Evolutionary conservation across 2,888 invertebrate species (phyloP).

Genomic region (Sussaba pulchella): DNA sequence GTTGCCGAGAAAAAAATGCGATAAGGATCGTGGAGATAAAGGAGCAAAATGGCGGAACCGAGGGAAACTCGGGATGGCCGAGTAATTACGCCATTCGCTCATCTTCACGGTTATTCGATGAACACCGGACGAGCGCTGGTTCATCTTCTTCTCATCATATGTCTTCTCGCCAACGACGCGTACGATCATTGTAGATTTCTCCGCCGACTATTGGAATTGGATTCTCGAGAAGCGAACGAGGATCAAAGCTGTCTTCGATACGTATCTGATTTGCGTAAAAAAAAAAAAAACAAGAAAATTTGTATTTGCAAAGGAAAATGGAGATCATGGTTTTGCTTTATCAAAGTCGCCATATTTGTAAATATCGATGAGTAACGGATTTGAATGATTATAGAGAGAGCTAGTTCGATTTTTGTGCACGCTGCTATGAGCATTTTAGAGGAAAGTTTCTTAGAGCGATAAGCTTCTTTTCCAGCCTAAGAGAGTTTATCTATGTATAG

Average conservation of each 20-base stretch:
- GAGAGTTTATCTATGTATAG: slow-evolving; percentile 1
- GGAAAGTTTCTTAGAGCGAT: slow-evolving; percentile 24
- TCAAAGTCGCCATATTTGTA: not conserved
- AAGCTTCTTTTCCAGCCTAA: slow-evolving; percentile 42
- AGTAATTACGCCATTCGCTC: slow-evolving; percentile 28
- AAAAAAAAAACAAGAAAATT: not conserved
- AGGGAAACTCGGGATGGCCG: slow-evolving; percentile 46
- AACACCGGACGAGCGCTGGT: slow-evolving; percentile 60
- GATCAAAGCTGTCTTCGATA: not conserved
- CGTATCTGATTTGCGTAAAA: not conserved
- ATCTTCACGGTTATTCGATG: slow-evolving; percentile 10
- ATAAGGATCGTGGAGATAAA: slow-evolving; percentile 63
- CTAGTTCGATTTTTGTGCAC: slow-evolving; percentile 32
- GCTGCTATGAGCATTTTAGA: slow-evolving; percentile 44
- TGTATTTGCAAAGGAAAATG: not conserved
- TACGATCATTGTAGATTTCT: slow-evolving; percentile 73
- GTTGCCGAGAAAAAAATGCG: slow-evolving; percentile 29
- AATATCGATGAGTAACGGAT: not conserved
- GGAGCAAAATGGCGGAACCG: slow-evolving; percentile 72
- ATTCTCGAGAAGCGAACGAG: slow-evolving; percentile 40
- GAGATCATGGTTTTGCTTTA: not conserved
- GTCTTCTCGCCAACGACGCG: slow-evolving; percentile 72
- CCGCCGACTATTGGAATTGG: slow-evolving; percentile 65
- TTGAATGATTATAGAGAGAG: not conserved
- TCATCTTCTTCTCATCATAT: slow-evolving; percentile 74